Evolutionary conservation across 2,797 vertebrate species (phyloP), one percentile per base, ranked within the genome.

Genomic region (Picus viridis): DNA sequence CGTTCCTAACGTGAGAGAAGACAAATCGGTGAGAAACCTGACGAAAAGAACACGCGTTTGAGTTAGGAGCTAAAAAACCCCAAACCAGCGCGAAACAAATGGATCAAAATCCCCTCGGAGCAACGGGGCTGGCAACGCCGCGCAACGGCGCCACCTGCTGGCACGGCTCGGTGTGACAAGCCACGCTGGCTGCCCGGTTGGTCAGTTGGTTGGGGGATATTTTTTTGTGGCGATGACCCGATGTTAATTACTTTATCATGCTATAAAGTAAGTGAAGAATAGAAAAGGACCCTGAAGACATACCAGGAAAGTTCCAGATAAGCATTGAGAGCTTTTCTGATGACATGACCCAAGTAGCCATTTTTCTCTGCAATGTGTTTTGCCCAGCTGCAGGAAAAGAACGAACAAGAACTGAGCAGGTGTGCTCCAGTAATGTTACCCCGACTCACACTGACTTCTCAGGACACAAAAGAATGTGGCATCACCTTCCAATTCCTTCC

Each of bases 321-420:
- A 36, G 98, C 98, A 53, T 97, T 98, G 39, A 99, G 98, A 92
- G 98, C 99, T 94, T 98, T 98, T 95, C 98, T 98, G 93, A 99
- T 97, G 74, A 98, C 95, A 53, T 98, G 98, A 70, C 99, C 99
- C 93, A 99, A 97, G 95, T 99, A 98, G 85, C 99, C 98, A 4
- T 99, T 99, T 83, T 96, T 97, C 93, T 99, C 99, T 27, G 98
- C 98, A 85, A 98, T 97, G 18, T 96, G 97, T 96, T 98, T 99
- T 80, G 99, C 97, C 97, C 99, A 98, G 69, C 99, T 99, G 96
- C 63, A 96, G 74, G 74, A 73, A 89, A 58, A 93, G 36, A 93
- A 84, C 20, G 57, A 92, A 83, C 59, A 79, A 62, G 43, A 83
- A 58, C 18, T n/a, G 6, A 94, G 87, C 7, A 51, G 53, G 15